Conservation (phyloP, 2,113 vertebrate species). For the Verasper variegatus region DNA sequence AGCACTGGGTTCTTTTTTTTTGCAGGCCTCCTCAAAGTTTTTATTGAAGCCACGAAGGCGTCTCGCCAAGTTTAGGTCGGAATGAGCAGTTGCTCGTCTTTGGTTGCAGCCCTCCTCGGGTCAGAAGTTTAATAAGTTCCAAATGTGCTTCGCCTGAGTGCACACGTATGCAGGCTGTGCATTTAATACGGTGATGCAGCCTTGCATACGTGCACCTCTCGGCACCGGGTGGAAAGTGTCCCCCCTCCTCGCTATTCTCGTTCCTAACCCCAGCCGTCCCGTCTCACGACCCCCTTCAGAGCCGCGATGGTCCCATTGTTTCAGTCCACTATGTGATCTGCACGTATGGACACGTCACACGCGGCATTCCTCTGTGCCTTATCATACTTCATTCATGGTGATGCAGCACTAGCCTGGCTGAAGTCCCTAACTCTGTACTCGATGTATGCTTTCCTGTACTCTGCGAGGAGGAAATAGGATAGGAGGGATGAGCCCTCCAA, state of each 20-base stretch:
- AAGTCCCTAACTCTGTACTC: constrained; percentile 18
- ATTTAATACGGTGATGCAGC: constrained; percentile 21
- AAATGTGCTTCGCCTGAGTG: constrained; percentile 60
- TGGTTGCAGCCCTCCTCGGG: constrained; percentile 52
- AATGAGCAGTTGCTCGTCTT: constrained; percentile 53
- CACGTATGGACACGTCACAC: constrained; percentile 63
- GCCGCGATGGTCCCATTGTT: constrained; percentile 72
- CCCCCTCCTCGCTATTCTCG: constrained; percentile 15
- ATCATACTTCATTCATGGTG: constrained; percentile 10
- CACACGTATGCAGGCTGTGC: background rate
- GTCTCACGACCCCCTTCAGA: constrained; percentile 42
- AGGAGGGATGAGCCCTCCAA: constrained; percentile 67
- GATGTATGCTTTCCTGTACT: constrained; percentile 52
- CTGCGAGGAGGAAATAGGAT: constrained; percentile 41
- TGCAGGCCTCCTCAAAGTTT: constrained; percentile 9
- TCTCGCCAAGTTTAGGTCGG: constrained; percentile 40
- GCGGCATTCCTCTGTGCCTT: constrained; percentile 33
- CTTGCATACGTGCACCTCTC: constrained; percentile 69
- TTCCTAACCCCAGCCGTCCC: constrained; percentile 40
- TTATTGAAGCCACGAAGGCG: constrained; percentile 30
- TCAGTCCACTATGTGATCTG: constrained; percentile 57
- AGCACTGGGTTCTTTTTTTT: constrained; percentile 5
- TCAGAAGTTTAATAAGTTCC: constrained; percentile 78
- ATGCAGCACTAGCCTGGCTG: background rate
- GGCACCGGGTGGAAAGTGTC: constrained; percentile 43